Evolutionary conservation across 2,113 vertebrate genomes (phyloP).

Genomic region (Catharus minimus): DNA sequence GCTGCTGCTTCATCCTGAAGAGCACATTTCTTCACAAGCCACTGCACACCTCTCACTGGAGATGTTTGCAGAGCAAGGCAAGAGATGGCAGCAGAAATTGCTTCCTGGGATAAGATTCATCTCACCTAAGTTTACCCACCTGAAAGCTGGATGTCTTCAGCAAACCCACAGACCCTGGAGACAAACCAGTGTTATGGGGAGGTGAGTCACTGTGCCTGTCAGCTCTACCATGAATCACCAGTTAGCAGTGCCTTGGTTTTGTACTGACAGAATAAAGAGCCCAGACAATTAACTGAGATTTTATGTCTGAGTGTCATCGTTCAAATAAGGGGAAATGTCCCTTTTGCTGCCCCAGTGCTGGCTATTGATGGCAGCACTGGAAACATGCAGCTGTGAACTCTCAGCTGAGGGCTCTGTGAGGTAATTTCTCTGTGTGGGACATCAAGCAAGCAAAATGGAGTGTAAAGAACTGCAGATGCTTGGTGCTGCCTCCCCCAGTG

Average conservation of each 20-base stretch:
- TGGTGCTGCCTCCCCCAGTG: neutral
- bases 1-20: neutral
- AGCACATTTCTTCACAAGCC: neutral
- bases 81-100: neutral
- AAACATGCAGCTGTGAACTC: fast-evolving
- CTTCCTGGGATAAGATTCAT: neutral
- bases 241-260: neutral
- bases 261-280: neutral
- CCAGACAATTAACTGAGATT: neutral
- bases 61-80: neutral
- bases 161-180: neutral
- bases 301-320: neutral
- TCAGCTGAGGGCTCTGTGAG: neutral
- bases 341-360: neutral
- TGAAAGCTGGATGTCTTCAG: neutral
- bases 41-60: neutral
- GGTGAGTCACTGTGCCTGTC: neutral
- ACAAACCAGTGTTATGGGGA: neutral
- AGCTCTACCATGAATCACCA: slow-evolving; percentile 2
- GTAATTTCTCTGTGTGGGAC: neutral
- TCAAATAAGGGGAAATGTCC: neutral
- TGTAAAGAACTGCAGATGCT: neutral
- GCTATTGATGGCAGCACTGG: fast-evolving
- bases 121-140: slow-evolving; percentile 1
- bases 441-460: neutral